Percentiles rank a stretch among this genome's conserved stretches.
phyloP scores from a whole-genome alignment of 35 echinoderm and acorn worm species.

The Stichopus chloronotus region DNA sequence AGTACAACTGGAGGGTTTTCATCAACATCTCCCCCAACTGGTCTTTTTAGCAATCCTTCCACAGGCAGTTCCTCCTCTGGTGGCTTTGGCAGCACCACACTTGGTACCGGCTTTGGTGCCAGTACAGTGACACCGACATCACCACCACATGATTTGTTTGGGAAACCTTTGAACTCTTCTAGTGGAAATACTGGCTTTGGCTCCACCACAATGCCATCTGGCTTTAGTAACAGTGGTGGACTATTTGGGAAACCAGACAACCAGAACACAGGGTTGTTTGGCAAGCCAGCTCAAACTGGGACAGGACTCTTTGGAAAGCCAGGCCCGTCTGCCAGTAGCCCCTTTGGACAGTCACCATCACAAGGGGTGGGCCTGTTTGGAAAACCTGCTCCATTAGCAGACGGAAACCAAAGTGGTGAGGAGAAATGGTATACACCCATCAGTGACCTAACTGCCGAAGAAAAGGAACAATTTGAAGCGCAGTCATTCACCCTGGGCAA shows the following conservation, averaged over 20 bases:
- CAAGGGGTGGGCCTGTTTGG: slow-evolving; percentile 59
- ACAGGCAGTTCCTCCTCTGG: slow-evolving; percentile 1
- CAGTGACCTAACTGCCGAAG: slow-evolving; percentile 70
- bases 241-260: slow-evolving; percentile 42
- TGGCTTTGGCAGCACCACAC: neutral
- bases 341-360: slow-evolving; percentile 32
- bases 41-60: slow-evolving; percentile 13
- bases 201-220: slow-evolving; percentile 38
- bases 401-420: neutral
- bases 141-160: slow-evolving; percentile 32
- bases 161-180: neutral
- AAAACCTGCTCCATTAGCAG: slow-evolving; percentile 44
- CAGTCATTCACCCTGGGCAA: slow-evolving; percentile 76
- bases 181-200: slow-evolving; percentile 44
- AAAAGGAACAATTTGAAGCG: slow-evolving; percentile 89
- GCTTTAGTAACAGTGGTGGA: slow-evolving; percentile 55
- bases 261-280: neutral
- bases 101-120: slow-evolving; percentile 36
- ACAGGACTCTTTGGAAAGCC: slow-evolving; percentile 69
- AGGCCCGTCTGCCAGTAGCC: neutral
- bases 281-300: slow-evolving; percentile 30
- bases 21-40: slow-evolving; percentile 19
- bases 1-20: neutral
- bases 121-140: neutral
- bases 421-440: slow-evolving; percentile 62